Evolutionary conservation across 2,888 invertebrate species (phyloP).

Genomic region (Morpho achilles): DNA sequence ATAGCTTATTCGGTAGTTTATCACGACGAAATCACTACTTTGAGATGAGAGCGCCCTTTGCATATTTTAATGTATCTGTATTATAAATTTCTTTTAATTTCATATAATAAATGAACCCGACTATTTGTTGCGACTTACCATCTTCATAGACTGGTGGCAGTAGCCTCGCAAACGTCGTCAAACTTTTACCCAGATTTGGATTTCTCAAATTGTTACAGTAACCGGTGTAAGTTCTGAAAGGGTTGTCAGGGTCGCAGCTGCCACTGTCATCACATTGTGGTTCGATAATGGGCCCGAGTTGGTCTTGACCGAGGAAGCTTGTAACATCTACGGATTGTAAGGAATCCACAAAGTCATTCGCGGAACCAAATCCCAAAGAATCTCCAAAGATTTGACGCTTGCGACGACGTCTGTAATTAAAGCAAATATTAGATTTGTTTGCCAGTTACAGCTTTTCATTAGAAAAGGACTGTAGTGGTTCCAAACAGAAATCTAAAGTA

Average conservation of each 20-base stretch:
- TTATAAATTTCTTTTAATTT: too few species aligned
- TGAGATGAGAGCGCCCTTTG: too few species aligned
- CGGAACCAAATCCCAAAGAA: slow-evolving; percentile 57
- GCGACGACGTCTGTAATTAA: slow-evolving; percentile 70
- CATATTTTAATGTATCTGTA: too few species aligned
- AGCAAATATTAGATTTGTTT: background rate
- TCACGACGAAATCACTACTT: too few species aligned
- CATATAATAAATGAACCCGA: too few species aligned
- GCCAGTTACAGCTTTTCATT: background rate
- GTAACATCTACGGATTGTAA: slow-evolving; percentile 89
- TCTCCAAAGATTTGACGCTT: slow-evolving; percentile 87
- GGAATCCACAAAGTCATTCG: slow-evolving; percentile 86
- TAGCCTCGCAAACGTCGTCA: slow-evolving; percentile 91
- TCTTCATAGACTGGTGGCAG: slow-evolving; percentile 93
- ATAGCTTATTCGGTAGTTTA: too few species aligned
- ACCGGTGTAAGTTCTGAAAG: slow-evolving; percentile 88
- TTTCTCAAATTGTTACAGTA: slow-evolving; percentile 93
- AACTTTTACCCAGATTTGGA: slow-evolving; percentile 89
- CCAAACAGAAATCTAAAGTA: too few species aligned
- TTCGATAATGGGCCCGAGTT: slow-evolving; percentile 80
- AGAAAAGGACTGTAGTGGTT: background rate
- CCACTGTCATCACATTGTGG: slow-evolving; percentile 85
- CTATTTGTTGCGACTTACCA: slow-evolving; percentile 66
- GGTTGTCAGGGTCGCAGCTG: slow-evolving; percentile 85
- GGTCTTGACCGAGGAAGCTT: slow-evolving; percentile 82